Conservation (phyloP, 2,888 invertebrate species). For the Megastigmus dorsalis region DNA sequence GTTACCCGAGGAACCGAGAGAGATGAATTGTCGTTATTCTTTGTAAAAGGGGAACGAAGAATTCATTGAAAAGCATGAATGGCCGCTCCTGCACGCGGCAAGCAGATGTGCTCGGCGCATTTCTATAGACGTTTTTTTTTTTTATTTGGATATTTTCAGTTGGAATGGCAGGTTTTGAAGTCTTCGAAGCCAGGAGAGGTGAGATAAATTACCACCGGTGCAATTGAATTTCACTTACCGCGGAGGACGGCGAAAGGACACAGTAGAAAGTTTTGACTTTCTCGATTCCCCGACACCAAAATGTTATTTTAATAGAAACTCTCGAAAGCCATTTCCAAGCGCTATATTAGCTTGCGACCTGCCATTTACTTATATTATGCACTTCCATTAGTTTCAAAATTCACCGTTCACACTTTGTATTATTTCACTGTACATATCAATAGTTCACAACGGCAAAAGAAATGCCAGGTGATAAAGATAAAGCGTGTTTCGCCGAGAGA, state of each 20-base stretch:
- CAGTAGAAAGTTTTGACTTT: slow-evolving; percentile 8
- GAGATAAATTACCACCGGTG: slow-evolving; percentile 44
- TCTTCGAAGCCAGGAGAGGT: slow-evolving; percentile 10
- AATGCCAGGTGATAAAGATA: too few relatives aligned
- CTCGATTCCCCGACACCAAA: not conserved
- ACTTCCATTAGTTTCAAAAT: too few relatives aligned
- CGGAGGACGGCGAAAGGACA: not conserved
- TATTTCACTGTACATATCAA: too few relatives aligned
- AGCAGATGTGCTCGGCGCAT: slow-evolving; percentile 10
- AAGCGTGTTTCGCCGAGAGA: too few relatives aligned
- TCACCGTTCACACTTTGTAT: too few relatives aligned
- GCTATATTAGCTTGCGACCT: too few relatives aligned
- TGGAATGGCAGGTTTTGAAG: slow-evolving; percentile 11
- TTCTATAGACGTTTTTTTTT: slow-evolving; percentile 33
- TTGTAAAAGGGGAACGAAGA: not conserved
- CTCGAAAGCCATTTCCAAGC: not conserved
- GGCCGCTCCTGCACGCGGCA: not conserved
- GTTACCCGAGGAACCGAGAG: too few relatives aligned
- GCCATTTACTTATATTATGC: too few relatives aligned
- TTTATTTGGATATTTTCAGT: slow-evolving; percentile 22
- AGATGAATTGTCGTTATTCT: slow-evolving; percentile 14
- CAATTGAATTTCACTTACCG: slow-evolving; percentile 36
- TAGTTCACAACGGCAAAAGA: too few relatives aligned
- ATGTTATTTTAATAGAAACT: slow-evolving; percentile 16
- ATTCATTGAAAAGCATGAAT: slow-evolving; percentile 7